These are phyloP conservation scores for Zaprionus taronus DNA, from an alignment of 1,140 invertebrate genomes.

Conservation along the genomic window DNA sequence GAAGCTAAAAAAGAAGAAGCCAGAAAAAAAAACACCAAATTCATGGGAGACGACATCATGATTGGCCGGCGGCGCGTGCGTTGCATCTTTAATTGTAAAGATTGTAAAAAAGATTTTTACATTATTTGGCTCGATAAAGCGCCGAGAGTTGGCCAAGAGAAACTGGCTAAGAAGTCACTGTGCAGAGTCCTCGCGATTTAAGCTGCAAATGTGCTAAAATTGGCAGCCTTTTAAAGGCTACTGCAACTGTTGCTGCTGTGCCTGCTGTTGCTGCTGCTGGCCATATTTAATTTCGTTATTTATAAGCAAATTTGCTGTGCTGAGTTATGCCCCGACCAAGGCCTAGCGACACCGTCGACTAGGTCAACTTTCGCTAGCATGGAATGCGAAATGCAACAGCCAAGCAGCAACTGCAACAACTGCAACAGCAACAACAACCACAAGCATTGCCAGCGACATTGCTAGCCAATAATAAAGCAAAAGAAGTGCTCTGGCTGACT, in stretches of 20 bases:
- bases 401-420: slow-evolving; percentile 37
- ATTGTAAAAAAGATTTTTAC: slow-evolving; percentile 51
- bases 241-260: slow-evolving; percentile 8
- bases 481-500: slow-evolving; percentile 78
- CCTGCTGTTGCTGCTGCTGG: slow-evolving; percentile 60
- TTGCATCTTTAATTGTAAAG: slow-evolving; percentile 80
- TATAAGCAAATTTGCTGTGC: slow-evolving; percentile 76
- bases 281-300: slow-evolving; percentile 82
- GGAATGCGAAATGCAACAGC: slow-evolving; percentile 80
- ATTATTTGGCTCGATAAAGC: slow-evolving; percentile 49
- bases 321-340: slow-evolving; percentile 60
- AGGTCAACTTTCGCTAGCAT: slow-evolving; percentile 83
- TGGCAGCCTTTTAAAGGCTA: slow-evolving; percentile 57
- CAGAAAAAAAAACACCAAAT: slow-evolving; percentile 42
- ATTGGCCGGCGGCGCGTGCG: slow-evolving; percentile 64
- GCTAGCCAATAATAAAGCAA: slow-evolving; percentile 79
- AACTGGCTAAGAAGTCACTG: slow-evolving; percentile 42
- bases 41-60: slow-evolving; percentile 34
- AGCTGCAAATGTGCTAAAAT: slow-evolving; percentile 66
- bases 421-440: slow-evolving; percentile 33
- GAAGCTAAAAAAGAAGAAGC: slow-evolving; percentile 14
- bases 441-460: slow-evolving; percentile 64
- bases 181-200: slow-evolving; percentile 21
- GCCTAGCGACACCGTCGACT: slow-evolving; percentile 77
- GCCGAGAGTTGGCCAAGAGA: slow-evolving; percentile 46